A percentile compares a stretch with the other conserved stretches of the same genome.
Evolutionary conservation across 2,888 invertebrate genomes (phyloP).

Genomic region (Scaptomyza caliginosa): DNA sequence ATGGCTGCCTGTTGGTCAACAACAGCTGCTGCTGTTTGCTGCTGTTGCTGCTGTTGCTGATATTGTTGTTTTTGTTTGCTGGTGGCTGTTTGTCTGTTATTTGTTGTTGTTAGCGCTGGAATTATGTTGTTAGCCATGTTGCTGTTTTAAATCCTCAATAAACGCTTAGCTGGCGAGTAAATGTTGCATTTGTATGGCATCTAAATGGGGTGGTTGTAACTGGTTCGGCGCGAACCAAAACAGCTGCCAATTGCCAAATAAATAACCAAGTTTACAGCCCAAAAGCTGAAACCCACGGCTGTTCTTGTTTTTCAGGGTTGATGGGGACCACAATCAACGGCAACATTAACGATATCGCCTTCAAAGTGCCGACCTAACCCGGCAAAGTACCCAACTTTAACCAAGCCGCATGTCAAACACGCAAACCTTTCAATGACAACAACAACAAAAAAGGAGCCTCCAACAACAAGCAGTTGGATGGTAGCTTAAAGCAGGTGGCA

Average conservation of each 20-base stretch:
- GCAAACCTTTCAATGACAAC: constrained; percentile 72
- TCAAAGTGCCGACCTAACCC: constrained; percentile 62
- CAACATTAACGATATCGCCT: constrained; percentile 78
- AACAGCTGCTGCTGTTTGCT: constrained; percentile 1
- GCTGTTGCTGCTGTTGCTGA: constrained; percentile 3
- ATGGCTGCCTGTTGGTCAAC: constrained; percentile 42
- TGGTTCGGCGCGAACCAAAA: constrained; percentile 43
- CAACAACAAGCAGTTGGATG: neutral
- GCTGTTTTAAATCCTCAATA: constrained; percentile 53
- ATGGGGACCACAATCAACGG: constrained; percentile 63
- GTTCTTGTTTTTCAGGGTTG: constrained; percentile 1
- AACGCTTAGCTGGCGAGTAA: constrained; percentile 40
- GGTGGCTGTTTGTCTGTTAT: constrained; percentile 17
- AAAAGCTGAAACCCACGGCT: constrained; percentile 20
- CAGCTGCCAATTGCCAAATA: constrained; percentile 73
- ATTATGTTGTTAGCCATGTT: constrained; percentile 74
- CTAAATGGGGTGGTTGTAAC: neutral
- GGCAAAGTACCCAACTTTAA: constrained; percentile 57
- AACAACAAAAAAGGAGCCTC: constrained; percentile 47
- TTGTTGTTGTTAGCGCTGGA: constrained; percentile 54
- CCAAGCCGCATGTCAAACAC: constrained; percentile 73
- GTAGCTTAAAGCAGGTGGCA: constrained; percentile 27
- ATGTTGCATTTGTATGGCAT: constrained; percentile 40
- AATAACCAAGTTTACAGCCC: constrained; percentile 69
- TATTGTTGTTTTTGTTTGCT: constrained; percentile 7